Conservation (phyloP, 1,140 invertebrate species). For the Orius laevigatus region DNA sequence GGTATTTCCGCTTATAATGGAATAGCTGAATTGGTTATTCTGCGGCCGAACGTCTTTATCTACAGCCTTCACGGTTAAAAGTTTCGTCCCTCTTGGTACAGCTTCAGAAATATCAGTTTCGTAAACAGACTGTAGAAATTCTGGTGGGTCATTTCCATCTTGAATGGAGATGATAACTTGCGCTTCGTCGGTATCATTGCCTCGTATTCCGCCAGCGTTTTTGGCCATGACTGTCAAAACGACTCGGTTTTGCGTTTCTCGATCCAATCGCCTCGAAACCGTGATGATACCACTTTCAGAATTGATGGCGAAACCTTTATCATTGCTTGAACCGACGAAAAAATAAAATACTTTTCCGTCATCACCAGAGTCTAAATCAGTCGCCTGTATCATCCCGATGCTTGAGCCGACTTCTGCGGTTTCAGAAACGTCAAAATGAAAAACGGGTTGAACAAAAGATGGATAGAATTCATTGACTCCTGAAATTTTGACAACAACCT, state of each 20-base stretch:
- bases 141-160: slow-evolving; percentile 89
- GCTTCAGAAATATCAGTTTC: slow-evolving; percentile 63
- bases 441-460: slow-evolving; percentile 76
- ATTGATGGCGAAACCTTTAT: slow-evolving; percentile 78
- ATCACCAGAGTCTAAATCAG: slow-evolving; percentile 78
- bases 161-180: slow-evolving; percentile 84
- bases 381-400: slow-evolving; percentile 73
- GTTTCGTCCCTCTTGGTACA: slow-evolving; percentile 46
- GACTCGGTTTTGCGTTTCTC: slow-evolving; percentile 80
- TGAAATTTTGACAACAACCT: slow-evolving; percentile 58
- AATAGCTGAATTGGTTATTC: slow-evolving; percentile 85
- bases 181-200: slow-evolving; percentile 89
- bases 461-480: slow-evolving; percentile 89
- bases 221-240: slow-evolving; percentile 86
- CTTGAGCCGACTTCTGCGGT: slow-evolving; percentile 71
- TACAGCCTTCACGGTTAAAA: slow-evolving; percentile 64
- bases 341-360: slow-evolving; percentile 85
- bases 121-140: slow-evolving; percentile 64
- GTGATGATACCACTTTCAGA: slow-evolving; percentile 66
- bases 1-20: slow-evolving; percentile 68
- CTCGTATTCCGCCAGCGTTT: slow-evolving; percentile 78
- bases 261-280: slow-evolving; percentile 64
- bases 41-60: slow-evolving; percentile 82
- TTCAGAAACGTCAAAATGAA: slow-evolving; percentile 87
- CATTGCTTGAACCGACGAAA: slow-evolving; percentile 83